These are phyloP conservation scores for Atta texana DNA, from an alignment of 1,140 invertebrate genomes.

Conservation along the genomic window DNA sequence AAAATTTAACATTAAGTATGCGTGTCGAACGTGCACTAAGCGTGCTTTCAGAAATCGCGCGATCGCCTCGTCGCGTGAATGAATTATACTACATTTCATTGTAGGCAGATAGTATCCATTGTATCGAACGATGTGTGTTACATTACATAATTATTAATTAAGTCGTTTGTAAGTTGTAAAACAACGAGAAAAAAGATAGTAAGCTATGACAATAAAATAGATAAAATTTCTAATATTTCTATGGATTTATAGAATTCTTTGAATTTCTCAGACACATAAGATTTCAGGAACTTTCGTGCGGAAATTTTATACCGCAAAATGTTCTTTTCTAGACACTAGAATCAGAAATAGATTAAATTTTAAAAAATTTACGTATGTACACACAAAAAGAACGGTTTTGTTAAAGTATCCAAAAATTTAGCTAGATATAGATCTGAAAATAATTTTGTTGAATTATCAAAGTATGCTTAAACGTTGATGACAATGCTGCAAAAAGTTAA, in stretches of 20 bases:
- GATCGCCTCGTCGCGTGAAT: slow-evolving; percentile 12
- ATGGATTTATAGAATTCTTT: too few relatives aligned
- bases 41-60: slow-evolving; percentile 35
- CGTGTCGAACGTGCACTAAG: neutral
- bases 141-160: neutral
- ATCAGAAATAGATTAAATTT: neutral
- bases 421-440: too few relatives aligned
- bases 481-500: too few relatives aligned
- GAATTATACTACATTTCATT: neutral
- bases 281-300: neutral
- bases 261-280: neutral
- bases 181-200: neutral
- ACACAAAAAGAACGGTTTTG: too few relatives aligned
- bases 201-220: neutral
- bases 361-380: neutral
- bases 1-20: slow-evolving; percentile 36
- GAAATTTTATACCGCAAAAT: neutral
- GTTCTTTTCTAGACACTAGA: neutral
- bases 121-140: too few relatives aligned
- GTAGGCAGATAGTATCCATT: neutral
- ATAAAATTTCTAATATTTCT: neutral
- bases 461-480: too few relatives aligned
- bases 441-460: too few relatives aligned
- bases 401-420: too few relatives aligned
- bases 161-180: neutral